phyloP scores from a whole-genome alignment of 92 coral and sea anemone genomes.

The Parazoanthus atlanticus region DNA sequence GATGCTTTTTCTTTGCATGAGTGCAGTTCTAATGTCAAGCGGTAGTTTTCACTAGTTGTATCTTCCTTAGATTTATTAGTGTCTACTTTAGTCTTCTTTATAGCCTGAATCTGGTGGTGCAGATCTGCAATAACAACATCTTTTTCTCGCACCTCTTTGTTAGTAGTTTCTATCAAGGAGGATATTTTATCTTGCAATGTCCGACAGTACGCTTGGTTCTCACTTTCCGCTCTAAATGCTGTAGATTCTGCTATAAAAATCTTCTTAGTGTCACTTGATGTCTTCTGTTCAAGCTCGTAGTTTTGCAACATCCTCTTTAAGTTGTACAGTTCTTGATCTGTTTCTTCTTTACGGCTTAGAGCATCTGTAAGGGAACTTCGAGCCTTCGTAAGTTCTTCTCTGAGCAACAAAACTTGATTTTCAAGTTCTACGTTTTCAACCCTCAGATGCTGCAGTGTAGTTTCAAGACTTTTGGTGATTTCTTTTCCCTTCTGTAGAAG shows the following conservation, averaged over 20 bases:
- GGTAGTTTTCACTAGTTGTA: not conserved
- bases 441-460: slow-evolving; percentile 22
- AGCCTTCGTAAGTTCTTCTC: not conserved
- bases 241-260: not conserved
- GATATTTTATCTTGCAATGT: not conserved
- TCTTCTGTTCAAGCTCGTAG: not conserved
- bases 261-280: not conserved
- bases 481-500: slow-evolving; percentile 37
- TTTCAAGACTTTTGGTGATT: slow-evolving; percentile 20
- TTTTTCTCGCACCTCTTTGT: not conserved
- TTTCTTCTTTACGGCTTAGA: not conserved
- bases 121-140: slow-evolving; percentile 12
- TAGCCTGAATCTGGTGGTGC: not conserved
- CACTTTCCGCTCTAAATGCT: not conserved
- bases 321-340: slow-evolving; percentile 5
- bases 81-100: not conserved
- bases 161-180: not conserved
- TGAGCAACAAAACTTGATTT: slow-evolving; percentile 2
- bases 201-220: not conserved
- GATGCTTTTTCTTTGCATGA: slow-evolving; percentile 29
- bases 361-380: not conserved
- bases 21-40: slow-evolving; percentile 23
- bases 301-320: not conserved
- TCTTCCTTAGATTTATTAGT: slow-evolving; percentile 20
- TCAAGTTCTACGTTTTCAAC: slow-evolving; percentile 26